A percentile compares a stretch with the other conserved stretches of the same genome.
phyloP scores from a whole-genome alignment of 2,113 vertebrate species.

The Brachyistius frenatus region DNA sequence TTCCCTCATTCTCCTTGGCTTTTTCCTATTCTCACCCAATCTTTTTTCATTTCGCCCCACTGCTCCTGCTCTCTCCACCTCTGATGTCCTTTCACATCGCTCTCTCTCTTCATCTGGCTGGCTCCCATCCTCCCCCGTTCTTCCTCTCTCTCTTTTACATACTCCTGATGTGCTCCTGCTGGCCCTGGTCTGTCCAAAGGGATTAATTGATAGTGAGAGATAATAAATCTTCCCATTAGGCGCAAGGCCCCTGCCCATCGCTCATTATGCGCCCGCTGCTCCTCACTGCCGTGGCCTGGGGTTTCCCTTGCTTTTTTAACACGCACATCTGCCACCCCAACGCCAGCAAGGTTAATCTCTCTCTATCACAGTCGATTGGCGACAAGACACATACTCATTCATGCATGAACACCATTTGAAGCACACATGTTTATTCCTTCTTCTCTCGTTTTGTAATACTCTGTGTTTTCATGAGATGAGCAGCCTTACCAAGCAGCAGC shows the following conservation, averaged over 20 bases:
- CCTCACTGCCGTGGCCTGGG: constrained; percentile 75
- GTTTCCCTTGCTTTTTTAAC: constrained; percentile 71
- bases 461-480: constrained; percentile 1
- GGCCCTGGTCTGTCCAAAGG: constrained; percentile 72
- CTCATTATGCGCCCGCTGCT: constrained; percentile 85
- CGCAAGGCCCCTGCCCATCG: constrained; percentile 78
- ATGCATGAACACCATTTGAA: constrained; percentile 33
- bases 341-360: constrained; percentile 86
- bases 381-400: constrained; percentile 44
- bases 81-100: constrained; percentile 57
- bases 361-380: constrained; percentile 53
- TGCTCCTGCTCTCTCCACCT: constrained; percentile 36
- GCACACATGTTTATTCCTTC: constrained; percentile 12
- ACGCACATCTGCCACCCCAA: constrained; percentile 66
- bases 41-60: constrained; percentile 48
- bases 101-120: constrained; percentile 45
- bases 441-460: background rate
- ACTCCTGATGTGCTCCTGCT: constrained; percentile 69
- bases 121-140: constrained; percentile 18
- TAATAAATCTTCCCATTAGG: constrained; percentile 82
- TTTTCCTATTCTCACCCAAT: constrained; percentile 36
- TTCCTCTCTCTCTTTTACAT: constrained; percentile 67
- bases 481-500: background rate
- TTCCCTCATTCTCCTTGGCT: constrained; percentile 31
- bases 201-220: constrained; percentile 85